Evolutionary conservation across 2,113 vertebrate genomes (phyloP).

Genomic region (Erythrocercus mccallii): DNA sequence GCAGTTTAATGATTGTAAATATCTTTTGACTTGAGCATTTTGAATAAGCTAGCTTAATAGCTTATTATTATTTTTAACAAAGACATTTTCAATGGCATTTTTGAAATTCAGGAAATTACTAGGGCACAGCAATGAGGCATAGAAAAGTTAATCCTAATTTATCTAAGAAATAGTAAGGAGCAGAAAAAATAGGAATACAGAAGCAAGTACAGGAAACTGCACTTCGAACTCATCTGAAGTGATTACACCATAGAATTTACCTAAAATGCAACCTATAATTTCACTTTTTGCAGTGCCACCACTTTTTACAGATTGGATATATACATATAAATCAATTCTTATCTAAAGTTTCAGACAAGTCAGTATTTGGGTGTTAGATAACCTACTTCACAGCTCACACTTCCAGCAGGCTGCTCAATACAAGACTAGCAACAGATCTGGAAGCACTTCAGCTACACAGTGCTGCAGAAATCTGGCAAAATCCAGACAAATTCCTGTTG

Average conservation of each 20-base stretch:
- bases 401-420: background rate
- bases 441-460: background rate
- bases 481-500: background rate
- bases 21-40: slow-evolving; percentile 15
- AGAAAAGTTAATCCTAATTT: slow-evolving; percentile 20
- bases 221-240: slow-evolving; percentile 13
- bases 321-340: background rate
- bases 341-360: background rate
- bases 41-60: slow-evolving; percentile 23
- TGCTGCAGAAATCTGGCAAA: background rate
- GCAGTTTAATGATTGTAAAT: background rate
- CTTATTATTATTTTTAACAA: slow-evolving; percentile 50
- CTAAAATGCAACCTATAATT: slow-evolving; percentile 40
- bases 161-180: slow-evolving; percentile 32
- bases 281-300: background rate
- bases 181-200: slow-evolving; percentile 35
- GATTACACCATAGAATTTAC: slow-evolving; percentile 46
- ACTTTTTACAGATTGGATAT: background rate
- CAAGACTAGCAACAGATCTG: slow-evolving; percentile 12
- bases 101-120: slow-evolving; percentile 43
- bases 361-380: background rate
- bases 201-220: background rate
- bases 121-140: slow-evolving; percentile 23
- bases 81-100: slow-evolving; percentile 29
- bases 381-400: background rate